Evolutionary conservation across 2,888 invertebrate genomes (phyloP).

Genomic region (Drosophila mimica): DNA sequence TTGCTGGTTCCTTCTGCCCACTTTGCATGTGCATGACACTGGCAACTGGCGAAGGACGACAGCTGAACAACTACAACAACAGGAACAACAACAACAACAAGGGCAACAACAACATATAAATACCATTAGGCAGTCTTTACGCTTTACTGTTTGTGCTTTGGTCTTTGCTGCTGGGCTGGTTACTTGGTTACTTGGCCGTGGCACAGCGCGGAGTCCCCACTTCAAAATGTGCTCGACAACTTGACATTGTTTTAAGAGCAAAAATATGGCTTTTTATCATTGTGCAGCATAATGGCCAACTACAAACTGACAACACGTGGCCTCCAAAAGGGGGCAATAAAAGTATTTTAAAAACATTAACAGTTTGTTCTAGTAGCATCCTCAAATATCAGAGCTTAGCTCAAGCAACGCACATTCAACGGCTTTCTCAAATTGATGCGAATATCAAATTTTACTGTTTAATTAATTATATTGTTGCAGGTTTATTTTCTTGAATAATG

Average conservation of each 20-base stretch:
- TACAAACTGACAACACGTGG: slow-evolving; percentile 45
- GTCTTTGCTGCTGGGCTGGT: slow-evolving; percentile 16
- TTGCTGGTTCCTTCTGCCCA: slow-evolving; percentile 26
- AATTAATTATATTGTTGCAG: slow-evolving; percentile 25
- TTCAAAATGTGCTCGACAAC: slow-evolving; percentile 72
- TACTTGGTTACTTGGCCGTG: slow-evolving; percentile 45
- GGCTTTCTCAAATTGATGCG: slow-evolving; percentile 1
- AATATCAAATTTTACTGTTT: slow-evolving; percentile 23
- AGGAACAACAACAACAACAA: slow-evolving; percentile 57
- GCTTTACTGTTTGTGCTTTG: slow-evolving; percentile 17
- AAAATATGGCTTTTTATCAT: slow-evolving; percentile 73
- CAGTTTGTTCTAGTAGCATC: slow-evolving; percentile 13
- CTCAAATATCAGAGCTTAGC: slow-evolving; percentile 8
- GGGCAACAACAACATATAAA: slow-evolving; percentile 68
- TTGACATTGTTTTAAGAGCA: slow-evolving; percentile 79
- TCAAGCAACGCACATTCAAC: not conserved
- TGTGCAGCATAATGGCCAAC: slow-evolving; percentile 42
- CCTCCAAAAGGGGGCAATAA: slow-evolving; percentile 31
- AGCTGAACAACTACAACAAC: slow-evolving; percentile 13
- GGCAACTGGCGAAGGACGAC: slow-evolving; percentile 43
- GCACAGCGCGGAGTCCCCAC: slow-evolving; percentile 48
- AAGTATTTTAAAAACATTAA: slow-evolving; percentile 34
- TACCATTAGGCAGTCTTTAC: slow-evolving; percentile 67
- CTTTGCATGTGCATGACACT: slow-evolving; percentile 63
- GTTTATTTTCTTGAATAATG: not conserved